A percentile compares a stretch with the other conserved stretches of the same genome.
phyloP scores from a whole-genome alignment of 2,797 vertebrate genomes.

The Schizopygopsis pylzovi region DNA sequence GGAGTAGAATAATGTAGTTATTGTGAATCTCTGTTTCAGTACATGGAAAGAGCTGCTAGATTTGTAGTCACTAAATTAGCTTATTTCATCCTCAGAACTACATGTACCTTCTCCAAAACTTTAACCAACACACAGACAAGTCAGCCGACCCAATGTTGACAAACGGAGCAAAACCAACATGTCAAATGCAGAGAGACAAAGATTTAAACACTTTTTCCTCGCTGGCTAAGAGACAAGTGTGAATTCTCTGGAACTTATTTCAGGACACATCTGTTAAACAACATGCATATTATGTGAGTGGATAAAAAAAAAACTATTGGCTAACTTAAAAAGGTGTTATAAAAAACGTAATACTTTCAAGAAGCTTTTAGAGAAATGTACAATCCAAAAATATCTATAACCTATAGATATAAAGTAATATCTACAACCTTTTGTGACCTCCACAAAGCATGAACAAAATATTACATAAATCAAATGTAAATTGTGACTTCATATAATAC shows the following conservation, averaged over 20 bases:
- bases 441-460: not conserved
- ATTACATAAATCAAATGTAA: not conserved
- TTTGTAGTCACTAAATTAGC: not conserved
- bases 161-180: not conserved
- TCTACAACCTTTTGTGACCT: not conserved
- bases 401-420: not conserved
- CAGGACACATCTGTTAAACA: not conserved
- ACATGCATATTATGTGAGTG: not conserved
- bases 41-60: not conserved
- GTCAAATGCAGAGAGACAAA: not conserved
- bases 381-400: not conserved
- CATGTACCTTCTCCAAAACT: not conserved
- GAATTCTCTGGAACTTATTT: not conserved
- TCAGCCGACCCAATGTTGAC: not conserved
- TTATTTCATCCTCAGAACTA: not conserved
- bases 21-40: conserved; percentile 59
- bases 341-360: not conserved
- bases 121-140: not conserved
- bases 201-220: not conserved
- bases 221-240: not conserved
- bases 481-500: not conserved
- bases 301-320: not conserved
- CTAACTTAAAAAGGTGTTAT: not conserved
- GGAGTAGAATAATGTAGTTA: conserved; percentile 59
- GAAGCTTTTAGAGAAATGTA: not conserved